These are phyloP conservation scores for Prosapia bicincta DNA, from an alignment of 2,888 invertebrate species.

Conservation along the genomic window DNA sequence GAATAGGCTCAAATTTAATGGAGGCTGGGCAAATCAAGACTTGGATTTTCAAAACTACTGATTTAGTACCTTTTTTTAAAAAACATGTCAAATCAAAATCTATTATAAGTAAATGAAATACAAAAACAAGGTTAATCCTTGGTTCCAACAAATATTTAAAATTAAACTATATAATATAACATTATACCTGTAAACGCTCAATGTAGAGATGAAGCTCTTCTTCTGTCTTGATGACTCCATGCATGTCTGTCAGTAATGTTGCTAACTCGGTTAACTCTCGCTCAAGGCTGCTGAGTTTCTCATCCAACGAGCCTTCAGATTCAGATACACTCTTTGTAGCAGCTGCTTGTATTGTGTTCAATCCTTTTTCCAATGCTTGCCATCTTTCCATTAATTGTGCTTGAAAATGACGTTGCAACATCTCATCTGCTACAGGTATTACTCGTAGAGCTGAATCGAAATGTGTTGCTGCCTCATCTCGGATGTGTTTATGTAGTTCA, in stretches of 20 bases:
- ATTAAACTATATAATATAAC: no score
- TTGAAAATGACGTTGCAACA: conserved; percentile 74
- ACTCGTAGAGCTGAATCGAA: conserved; percentile 76
- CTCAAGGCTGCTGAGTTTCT: conserved; percentile 70
- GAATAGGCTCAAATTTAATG: no score
- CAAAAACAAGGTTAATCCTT: no score
- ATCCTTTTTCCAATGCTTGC: conserved; percentile 32
- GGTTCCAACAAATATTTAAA: no score
- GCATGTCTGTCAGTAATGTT: conserved; percentile 63
- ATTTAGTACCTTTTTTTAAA: no score
- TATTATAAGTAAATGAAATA: no score
- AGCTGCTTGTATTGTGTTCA: conserved; percentile 57
- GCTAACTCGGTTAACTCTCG: conserved; percentile 73
- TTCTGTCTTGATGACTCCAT: conserved; percentile 76
- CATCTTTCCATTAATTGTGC: conserved; percentile 63
- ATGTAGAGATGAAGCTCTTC: conserved; percentile 79
- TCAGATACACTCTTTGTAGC: conserved; percentile 69
- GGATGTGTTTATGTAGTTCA: conserved; percentile 75
- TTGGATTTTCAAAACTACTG: no score
- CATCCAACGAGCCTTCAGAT: conserved; percentile 68
- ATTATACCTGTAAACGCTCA: conserved; percentile 65
- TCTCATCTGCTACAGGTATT: conserved; percentile 79
- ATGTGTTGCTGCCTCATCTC: conserved; percentile 66
- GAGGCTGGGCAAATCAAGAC: no score
- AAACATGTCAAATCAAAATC: no score